Conservation (phyloP, 2,888 invertebrate genomes). For the Leptinotarsa rubiginosa region DNA sequence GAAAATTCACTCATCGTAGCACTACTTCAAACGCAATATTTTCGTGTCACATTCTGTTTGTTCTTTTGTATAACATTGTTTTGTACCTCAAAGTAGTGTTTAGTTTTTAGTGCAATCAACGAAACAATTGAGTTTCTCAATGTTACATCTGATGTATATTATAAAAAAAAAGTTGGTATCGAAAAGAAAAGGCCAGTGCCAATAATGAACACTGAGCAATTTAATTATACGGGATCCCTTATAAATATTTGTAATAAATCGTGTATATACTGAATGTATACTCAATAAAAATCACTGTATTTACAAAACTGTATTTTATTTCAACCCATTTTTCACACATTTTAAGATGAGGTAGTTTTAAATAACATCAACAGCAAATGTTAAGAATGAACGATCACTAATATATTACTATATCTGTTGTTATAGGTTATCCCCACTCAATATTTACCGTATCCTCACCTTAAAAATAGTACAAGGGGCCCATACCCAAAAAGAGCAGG, state of each 20-base stretch:
- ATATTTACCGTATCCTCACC: too few species aligned
- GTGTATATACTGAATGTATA: conserved; percentile 60
- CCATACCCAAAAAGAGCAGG: too few species aligned
- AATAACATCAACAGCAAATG: too few species aligned
- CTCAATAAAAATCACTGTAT: conserved; percentile 62
- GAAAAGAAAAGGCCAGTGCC: conserved; percentile 56
- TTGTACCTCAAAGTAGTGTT: conserved; percentile 48
- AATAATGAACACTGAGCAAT: conserved; percentile 49
- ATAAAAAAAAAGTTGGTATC: conserved; percentile 47
- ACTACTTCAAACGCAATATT: conserved; percentile 13
- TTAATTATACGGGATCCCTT: conserved; percentile 53
- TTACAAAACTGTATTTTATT: conserved; percentile 44
- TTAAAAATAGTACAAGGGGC: too few species aligned
- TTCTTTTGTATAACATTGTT: conserved; percentile 41
- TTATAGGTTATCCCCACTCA: too few species aligned
- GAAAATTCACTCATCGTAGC: conserved; percentile 18
- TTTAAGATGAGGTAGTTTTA: too few species aligned
- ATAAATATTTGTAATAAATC: conserved; percentile 59
- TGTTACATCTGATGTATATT: conserved; percentile 48
- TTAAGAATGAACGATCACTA: too few species aligned
- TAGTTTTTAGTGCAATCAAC: conserved; percentile 55
- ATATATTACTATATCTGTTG: too few species aligned
- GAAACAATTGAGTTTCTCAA: conserved; percentile 50
- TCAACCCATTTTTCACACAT: background rate
- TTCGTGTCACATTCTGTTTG: conserved; percentile 26